Percentiles rank a stretch among this genome's conserved stretches.
phyloP scores from a whole-genome alignment of 2,797 vertebrate species.

The Calcarius lapponicus region DNA sequence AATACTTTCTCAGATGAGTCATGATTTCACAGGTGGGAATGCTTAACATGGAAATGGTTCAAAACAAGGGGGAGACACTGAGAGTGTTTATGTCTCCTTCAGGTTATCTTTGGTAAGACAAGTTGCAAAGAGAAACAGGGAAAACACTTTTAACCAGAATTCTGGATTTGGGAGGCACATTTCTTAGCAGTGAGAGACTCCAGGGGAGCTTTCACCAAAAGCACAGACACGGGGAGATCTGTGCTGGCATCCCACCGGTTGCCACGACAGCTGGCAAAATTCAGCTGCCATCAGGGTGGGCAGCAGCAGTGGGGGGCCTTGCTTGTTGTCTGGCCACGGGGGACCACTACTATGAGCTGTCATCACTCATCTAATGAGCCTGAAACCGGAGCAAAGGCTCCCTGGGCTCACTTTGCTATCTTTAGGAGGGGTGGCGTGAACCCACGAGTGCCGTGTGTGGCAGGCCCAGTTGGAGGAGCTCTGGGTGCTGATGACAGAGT shows the following conservation, averaged over 20 bases:
- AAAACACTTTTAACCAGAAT: background rate
- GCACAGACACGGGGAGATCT: background rate
- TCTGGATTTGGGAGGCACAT: background rate
- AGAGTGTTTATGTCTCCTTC: background rate
- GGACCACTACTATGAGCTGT: conserved; percentile 45
- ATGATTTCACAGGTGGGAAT: background rate
- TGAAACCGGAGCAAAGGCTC: conserved; percentile 53
- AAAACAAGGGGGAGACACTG: background rate
- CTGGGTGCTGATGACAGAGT: conserved; percentile 41
- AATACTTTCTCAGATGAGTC: background rate
- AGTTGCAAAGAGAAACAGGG: background rate
- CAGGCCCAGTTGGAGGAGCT: background rate
- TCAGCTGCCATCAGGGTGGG: conserved; percentile 31
- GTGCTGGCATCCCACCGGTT: background rate
- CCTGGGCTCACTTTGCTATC: background rate
- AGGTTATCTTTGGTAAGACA: background rate
- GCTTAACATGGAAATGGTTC: background rate
- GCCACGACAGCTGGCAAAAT: conserved; percentile 55
- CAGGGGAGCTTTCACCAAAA: background rate
- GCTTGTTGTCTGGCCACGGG: background rate
- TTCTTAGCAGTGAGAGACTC: background rate
- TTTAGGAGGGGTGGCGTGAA: conserved; percentile 33
- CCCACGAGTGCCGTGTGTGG: conserved; percentile 16
- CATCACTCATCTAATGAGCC: conserved; percentile 68
- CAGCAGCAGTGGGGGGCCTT: conserved; percentile 57